These are phyloP conservation scores for Rotaria sp. DNA, from an alignment of 2,888 invertebrate species.

Conservation along the genomic window DNA sequence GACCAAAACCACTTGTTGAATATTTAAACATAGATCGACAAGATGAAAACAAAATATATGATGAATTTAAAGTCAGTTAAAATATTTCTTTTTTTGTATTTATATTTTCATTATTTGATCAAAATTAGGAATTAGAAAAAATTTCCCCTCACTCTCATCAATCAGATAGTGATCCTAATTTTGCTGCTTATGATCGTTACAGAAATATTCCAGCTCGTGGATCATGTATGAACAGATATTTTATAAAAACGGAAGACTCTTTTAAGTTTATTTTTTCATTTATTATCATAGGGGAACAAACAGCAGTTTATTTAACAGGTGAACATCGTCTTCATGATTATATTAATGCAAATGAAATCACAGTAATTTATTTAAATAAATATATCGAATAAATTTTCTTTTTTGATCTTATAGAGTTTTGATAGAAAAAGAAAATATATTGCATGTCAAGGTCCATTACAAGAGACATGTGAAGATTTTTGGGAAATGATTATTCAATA, in stretches of 20 bases:
- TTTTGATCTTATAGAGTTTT: slow-evolving; percentile 63
- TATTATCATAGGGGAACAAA: not conserved
- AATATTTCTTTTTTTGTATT: too few species aligned
- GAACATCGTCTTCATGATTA: slow-evolving; percentile 63
- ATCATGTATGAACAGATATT: not conserved
- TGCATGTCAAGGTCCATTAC: slow-evolving; percentile 90
- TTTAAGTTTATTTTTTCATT: not conserved
- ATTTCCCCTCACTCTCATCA: too few species aligned
- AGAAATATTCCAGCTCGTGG: not conserved
- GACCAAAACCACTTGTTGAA: too few species aligned
- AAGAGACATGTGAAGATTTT: slow-evolving; percentile 83
- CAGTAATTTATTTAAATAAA: slow-evolving; percentile 57
- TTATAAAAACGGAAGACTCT: not conserved
- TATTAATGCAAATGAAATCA: slow-evolving; percentile 94
- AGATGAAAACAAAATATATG: too few species aligned
- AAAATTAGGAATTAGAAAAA: too few species aligned
- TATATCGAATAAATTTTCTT: slow-evolving; percentile 71
- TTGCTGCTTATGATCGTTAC: not conserved
- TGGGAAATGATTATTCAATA: slow-evolving; percentile 62
- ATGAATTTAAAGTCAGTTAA: too few species aligned
- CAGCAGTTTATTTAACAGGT: not conserved
- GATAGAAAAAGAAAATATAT: slow-evolving; percentile 87
- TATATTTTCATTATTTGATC: too few species aligned
- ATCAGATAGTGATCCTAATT: too few species aligned
- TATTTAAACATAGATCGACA: too few species aligned